Evolutionary conservation across 1,140 invertebrate genomes (phyloP).

Genomic region (Drosophila littoralis): DNA sequence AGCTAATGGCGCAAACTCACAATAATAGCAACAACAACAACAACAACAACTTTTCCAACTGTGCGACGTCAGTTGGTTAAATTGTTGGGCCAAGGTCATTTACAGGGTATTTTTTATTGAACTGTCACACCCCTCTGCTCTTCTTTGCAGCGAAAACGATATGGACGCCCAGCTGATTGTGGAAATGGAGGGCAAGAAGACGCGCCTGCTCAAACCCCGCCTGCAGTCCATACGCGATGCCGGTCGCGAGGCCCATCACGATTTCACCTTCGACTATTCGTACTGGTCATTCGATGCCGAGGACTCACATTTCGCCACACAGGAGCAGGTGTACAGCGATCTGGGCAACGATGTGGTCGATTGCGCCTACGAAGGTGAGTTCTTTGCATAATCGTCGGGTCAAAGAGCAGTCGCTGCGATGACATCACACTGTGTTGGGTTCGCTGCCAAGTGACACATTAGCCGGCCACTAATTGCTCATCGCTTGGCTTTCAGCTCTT

Average conservation of each 20-base stretch:
- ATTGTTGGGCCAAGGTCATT: conserved; percentile 35
- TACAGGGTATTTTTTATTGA: conserved; percentile 19
- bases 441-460: conserved; percentile 17
- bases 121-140: conserved; percentile 16
- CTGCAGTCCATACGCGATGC: conserved; percentile 84
- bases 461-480: background rate
- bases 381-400: background rate
- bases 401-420: conserved; percentile 3
- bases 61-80: background rate
- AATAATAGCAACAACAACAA: conserved; percentile 7
- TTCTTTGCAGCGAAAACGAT: conserved; percentile 89
- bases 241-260: conserved; percentile 90
- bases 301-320: conserved; percentile 90
- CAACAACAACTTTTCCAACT: background rate
- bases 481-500: background rate
- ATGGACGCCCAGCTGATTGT: conserved; percentile 93
- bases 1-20: conserved; percentile 30
- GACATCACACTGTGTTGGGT: conserved; percentile 24
- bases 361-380: conserved; percentile 92
- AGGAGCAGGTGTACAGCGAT: conserved; percentile 94
- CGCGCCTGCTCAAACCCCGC: conserved; percentile 92
- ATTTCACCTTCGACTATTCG: conserved; percentile 97
- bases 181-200: conserved; percentile 94
- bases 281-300: conserved; percentile 93
- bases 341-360: conserved; percentile 95